These are phyloP conservation scores for Heloderma charlesbogerti DNA, from an alignment of 2,113 vertebrate genomes.

Conservation along the genomic window DNA sequence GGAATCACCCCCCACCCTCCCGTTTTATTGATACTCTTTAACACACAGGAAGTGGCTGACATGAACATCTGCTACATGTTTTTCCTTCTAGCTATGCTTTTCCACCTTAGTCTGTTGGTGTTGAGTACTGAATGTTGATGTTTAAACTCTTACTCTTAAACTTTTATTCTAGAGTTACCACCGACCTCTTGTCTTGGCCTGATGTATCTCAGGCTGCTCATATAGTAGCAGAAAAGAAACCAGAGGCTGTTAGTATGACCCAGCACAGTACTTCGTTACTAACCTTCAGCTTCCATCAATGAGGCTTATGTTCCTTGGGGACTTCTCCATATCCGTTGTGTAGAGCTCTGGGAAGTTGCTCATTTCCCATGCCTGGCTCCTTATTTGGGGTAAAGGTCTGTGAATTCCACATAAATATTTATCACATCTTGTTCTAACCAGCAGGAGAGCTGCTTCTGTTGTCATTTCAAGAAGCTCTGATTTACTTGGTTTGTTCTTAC, in stretches of 20 bases:
- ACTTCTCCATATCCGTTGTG: slow-evolving; percentile 33
- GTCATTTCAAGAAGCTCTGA: slow-evolving; percentile 7
- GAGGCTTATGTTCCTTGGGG: slow-evolving; percentile 57
- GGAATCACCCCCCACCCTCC: no score
- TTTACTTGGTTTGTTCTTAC: slow-evolving; percentile 38
- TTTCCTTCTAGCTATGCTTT: background rate
- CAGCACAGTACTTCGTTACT: background rate
- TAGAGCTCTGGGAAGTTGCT: slow-evolving; percentile 72
- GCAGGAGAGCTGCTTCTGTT: slow-evolving; percentile 52
- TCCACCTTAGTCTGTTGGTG: background rate
- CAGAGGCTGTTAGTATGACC: background rate
- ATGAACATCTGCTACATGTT: background rate
- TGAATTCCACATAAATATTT: slow-evolving; percentile 77
- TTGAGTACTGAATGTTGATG: background rate
- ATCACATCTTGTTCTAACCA: slow-evolving; percentile 62
- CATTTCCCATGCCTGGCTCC: slow-evolving; percentile 75
- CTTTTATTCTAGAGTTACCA: background rate
- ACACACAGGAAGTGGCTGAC: background rate
- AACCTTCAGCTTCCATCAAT: background rate
- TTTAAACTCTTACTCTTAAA: background rate
- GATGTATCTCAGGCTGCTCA: background rate
- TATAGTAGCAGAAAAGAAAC: background rate
- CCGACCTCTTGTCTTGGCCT: background rate
- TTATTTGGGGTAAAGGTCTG: slow-evolving; percentile 77
- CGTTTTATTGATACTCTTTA: background rate